Conservation (phyloP, 2,888 invertebrate species). For the Volucella inflata region DNA sequence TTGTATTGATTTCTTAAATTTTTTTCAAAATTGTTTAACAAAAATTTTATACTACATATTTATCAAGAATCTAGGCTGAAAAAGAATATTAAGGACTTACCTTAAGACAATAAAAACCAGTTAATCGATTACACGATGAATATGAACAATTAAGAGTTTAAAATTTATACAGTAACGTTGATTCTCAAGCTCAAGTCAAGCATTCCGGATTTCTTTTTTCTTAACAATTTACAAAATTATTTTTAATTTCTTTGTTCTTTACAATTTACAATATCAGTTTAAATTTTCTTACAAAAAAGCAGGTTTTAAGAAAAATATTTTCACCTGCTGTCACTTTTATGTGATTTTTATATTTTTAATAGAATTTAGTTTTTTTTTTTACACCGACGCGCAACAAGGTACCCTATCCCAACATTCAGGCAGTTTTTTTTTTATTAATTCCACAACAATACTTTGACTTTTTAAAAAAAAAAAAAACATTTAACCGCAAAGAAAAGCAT, state of each 20-base stretch:
- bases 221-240: slow-evolving; percentile 32
- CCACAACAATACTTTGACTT: slow-evolving; percentile 67
- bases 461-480: slow-evolving; percentile 44
- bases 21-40: slow-evolving; percentile 21
- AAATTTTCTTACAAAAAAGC: slow-evolving; percentile 50
- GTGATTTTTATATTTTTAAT: slow-evolving; percentile 62
- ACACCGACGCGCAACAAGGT: slow-evolving; percentile 88
- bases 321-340: slow-evolving; percentile 78
- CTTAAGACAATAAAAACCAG: slow-evolving; percentile 52
- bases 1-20: slow-evolving; percentile 25
- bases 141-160: slow-evolving; percentile 61
- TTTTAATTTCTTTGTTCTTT: slow-evolving; percentile 42
- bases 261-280: slow-evolving; percentile 63
- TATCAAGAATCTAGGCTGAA: slow-evolving; percentile 32
- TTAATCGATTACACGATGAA: slow-evolving; percentile 52
- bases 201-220: slow-evolving; percentile 76
- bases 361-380: slow-evolving; percentile 56
- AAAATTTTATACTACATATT: not conserved
- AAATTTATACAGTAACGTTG: slow-evolving; percentile 66
- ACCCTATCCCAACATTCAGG: slow-evolving; percentile 99
- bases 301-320: slow-evolving; percentile 60
- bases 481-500: slow-evolving; percentile 83
- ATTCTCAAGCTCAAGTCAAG: slow-evolving; percentile 81
- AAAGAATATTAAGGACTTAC: slow-evolving; percentile 56
- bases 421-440: slow-evolving; percentile 84